These are phyloP conservation scores for Apogon talboti DNA, from an alignment of 2,797 vertebrate genomes.

Conservation along the genomic window DNA sequence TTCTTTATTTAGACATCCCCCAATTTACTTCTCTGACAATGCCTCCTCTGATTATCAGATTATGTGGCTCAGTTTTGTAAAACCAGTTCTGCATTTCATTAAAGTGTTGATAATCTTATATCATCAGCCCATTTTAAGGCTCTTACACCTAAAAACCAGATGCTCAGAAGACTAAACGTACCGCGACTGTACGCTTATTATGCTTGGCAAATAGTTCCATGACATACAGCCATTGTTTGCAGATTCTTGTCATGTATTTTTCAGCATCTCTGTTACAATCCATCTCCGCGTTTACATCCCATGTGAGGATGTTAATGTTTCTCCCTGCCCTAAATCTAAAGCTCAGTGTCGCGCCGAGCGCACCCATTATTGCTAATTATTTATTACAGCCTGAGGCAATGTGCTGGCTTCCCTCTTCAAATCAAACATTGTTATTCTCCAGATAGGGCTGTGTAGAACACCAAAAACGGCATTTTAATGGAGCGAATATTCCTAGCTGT, in stretches of 20 bases:
- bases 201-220: constrained; percentile 21
- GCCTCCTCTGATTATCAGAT: constrained; percentile 21
- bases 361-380: constrained; percentile 82
- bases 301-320: constrained; percentile 63
- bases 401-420: constrained; percentile 62
- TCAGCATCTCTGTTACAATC: constrained; percentile 56
- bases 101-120: too few species aligned
- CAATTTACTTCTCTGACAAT: constrained; percentile 14
- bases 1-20: constrained; percentile 59
- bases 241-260: constrained; percentile 64
- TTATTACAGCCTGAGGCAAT: constrained; percentile 73
- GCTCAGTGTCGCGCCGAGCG: constrained; percentile 61
- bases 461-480: constrained; percentile 54
- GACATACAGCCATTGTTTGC: constrained; percentile 30
- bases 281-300: constrained; percentile 42
- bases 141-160: neutral
- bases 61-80: constrained; percentile 11
- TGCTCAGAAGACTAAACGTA: constrained; percentile 10
- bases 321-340: constrained; percentile 69
- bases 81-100: neutral
- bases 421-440: constrained; percentile 76
- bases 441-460: constrained; percentile 50
- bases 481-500: constrained; percentile 50
- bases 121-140: neutral
- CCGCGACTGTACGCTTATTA: neutral